Conservation (phyloP, 1,140 invertebrate species). For the Platorchestia sp. region DNA sequence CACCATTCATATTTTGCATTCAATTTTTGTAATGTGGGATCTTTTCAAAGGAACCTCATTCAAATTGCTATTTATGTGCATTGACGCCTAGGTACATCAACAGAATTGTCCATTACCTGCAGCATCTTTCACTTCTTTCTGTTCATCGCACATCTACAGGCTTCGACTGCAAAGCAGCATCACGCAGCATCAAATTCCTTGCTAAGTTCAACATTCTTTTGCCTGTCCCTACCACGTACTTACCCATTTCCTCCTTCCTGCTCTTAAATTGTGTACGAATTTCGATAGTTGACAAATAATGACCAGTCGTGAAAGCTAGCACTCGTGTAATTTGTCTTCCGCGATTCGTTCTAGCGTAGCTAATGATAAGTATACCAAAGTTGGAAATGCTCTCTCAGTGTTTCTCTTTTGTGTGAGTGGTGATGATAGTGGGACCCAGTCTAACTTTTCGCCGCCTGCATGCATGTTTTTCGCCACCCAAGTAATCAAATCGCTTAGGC, state of each 20-base stretch:
- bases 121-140: background rate
- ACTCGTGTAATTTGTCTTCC: background rate
- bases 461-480: no score
- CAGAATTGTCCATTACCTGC: background rate
- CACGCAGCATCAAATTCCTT: background rate
- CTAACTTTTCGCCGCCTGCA: no score
- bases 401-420: slow-evolving; percentile 4
- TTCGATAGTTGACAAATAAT: background rate
- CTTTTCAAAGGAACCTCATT: background rate
- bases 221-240: background rate
- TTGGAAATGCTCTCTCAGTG: slow-evolving; percentile 26
- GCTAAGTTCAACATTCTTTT: background rate
- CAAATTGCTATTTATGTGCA: background rate
- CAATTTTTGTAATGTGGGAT: background rate
- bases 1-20: background rate
- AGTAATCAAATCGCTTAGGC: no score
- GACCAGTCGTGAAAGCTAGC: background rate
- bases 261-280: background rate
- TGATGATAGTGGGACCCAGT: background rate
- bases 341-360: background rate
- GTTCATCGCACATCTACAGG: background rate
- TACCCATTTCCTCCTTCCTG: background rate
- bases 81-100: background rate
- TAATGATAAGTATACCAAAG: slow-evolving; percentile 42
- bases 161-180: background rate